A percentile compares a stretch with the other conserved stretches of the same genome.
phyloP scores from a whole-genome alignment of 2,113 vertebrate genomes.

The Axis porcinus region DNA sequence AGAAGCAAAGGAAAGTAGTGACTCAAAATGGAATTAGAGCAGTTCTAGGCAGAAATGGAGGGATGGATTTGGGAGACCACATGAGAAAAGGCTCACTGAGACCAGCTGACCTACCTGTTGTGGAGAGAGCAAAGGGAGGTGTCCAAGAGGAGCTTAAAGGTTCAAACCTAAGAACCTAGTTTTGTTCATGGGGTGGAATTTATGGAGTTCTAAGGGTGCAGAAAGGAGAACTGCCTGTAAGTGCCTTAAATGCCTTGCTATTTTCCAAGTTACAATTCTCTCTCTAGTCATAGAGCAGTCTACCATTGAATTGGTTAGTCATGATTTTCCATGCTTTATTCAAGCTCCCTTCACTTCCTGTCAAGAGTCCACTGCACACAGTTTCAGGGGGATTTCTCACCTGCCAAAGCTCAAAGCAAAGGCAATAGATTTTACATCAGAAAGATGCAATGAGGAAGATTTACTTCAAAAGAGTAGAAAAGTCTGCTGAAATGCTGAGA shows the following conservation, averaged over 20 bases:
- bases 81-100: neutral
- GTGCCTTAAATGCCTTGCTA: neutral
- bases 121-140: neutral
- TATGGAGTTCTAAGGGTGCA: neutral
- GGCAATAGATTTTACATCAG: slow-evolving; percentile 61
- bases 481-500: neutral
- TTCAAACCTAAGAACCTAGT: neutral
- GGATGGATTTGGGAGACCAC: neutral
- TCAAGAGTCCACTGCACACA: slow-evolving; percentile 9
- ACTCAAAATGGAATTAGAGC: neutral
- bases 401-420: slow-evolving; percentile 66
- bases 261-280: neutral
- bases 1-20: neutral
- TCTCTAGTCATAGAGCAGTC: neutral
- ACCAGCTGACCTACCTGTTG: neutral
- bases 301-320: neutral
- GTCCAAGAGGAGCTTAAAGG: neutral
- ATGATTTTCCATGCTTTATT: slow-evolving; percentile 10
- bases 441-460: slow-evolving; percentile 46
- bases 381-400: slow-evolving; percentile 58
- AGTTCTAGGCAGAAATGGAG: neutral
- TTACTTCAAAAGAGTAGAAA: neutral
- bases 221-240: neutral
- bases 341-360: neutral
- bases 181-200: neutral